Percentiles rank a stretch among this genome's conserved stretches.
Evolutionary conservation across 2,113 vertebrate species (phyloP).

Genomic region (Eulemur macaco): DNA sequence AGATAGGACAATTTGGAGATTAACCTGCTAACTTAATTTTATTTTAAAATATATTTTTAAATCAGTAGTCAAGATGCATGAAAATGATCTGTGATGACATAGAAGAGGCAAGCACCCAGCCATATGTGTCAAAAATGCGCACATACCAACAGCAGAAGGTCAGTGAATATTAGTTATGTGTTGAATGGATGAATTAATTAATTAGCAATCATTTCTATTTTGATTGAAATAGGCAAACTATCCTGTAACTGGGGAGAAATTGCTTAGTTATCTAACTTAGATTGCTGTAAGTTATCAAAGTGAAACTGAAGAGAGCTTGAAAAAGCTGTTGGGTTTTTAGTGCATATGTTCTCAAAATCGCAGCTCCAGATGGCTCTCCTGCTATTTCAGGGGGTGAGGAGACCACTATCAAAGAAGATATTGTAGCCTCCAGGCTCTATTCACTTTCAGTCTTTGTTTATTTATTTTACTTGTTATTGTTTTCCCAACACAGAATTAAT

Average conservation of each 20-base stretch:
- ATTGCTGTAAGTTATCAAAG: not conserved
- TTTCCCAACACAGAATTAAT: not conserved
- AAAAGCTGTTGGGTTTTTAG: not conserved
- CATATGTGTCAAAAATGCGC: accelerated
- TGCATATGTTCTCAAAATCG: not conserved
- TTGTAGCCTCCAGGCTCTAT: not conserved
- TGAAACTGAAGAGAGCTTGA: not conserved
- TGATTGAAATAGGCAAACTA: not conserved
- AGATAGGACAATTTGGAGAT: not conserved
- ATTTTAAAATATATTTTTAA: not conserved
- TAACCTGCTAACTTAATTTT: not conserved
- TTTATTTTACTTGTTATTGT: not conserved
- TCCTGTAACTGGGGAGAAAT: not conserved
- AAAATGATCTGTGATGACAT: accelerated
- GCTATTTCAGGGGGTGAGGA: not conserved
- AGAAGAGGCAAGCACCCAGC: accelerated
- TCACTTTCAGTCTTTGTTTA: not conserved
- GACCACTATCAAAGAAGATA: not conserved
- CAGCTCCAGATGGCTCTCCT: not conserved
- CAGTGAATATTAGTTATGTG: accelerated
- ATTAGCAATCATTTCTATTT: not conserved
- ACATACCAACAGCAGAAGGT: not conserved
- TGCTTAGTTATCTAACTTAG: not conserved
- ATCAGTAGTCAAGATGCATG: too few species aligned
- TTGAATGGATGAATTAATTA: not conserved